Conservation (phyloP, 2,797 vertebrate species). For the Uromys caudimaculatus region DNA sequence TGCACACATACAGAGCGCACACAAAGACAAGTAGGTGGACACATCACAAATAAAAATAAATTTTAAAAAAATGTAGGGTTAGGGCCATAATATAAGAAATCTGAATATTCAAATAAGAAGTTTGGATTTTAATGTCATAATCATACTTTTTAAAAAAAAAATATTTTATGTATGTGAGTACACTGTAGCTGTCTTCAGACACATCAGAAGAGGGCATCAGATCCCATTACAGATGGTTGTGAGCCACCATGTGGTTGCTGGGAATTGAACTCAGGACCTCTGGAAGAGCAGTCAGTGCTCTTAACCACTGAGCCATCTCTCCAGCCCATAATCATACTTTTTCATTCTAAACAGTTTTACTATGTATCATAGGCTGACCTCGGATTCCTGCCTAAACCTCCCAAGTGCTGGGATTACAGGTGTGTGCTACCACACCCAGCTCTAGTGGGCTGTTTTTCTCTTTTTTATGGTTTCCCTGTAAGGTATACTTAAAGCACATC, state of each 20-base stretch:
- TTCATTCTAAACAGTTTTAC: neutral
- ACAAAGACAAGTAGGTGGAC: neutral
- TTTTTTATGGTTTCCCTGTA: neutral
- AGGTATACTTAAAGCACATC: neutral
- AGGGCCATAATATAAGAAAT: slow-evolving; percentile 1
- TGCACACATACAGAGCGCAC: neutral
- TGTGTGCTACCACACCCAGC: neutral
- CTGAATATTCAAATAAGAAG: slow-evolving; percentile 44
- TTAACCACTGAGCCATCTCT: no score
- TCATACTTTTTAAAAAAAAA: neutral
- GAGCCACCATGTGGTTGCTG: no score
- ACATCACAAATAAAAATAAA: neutral
- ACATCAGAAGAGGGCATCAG: no score
- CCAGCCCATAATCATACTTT: neutral
- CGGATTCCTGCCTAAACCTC: neutral
- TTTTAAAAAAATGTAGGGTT: neutral
- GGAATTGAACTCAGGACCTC: no score
- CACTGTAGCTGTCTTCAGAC: no score
- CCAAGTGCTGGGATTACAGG: neutral
- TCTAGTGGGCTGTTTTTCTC: neutral
- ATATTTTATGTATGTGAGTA: no score
- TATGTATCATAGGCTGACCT: neutral
- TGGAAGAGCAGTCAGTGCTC: no score
- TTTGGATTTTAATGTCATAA: neutral
- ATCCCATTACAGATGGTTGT: no score